A percentile compares a stretch with the other conserved stretches of the same genome.
Conservation (phyloP, 2,888 invertebrate genomes). For the Sphaerophoria taeniata region DNA sequence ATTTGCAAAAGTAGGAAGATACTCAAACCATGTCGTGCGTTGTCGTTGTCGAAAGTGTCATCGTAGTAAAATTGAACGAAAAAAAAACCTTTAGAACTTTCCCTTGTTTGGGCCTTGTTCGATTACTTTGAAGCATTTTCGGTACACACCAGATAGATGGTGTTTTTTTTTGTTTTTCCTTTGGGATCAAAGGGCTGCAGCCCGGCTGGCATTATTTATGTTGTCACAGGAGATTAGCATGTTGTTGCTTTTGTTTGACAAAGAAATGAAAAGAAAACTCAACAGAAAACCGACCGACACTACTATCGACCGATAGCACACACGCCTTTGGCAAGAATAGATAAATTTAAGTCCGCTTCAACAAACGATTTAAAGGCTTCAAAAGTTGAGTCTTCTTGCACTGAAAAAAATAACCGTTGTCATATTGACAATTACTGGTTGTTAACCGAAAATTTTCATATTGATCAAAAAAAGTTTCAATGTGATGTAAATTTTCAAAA, state of each 20-base stretch:
- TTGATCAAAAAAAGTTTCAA: no score
- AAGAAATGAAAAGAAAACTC: conserved; percentile 71
- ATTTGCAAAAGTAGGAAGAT: conserved; percentile 67
- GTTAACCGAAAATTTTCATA: no score
- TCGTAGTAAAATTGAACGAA: conserved; percentile 35
- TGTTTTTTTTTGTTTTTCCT: conserved; percentile 22
- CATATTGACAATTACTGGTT: no score
- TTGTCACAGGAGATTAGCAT: conserved; percentile 74
- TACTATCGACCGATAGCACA: conserved; percentile 31
- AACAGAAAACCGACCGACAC: conserved; percentile 44
- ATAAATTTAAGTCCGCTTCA: conserved; percentile 31
- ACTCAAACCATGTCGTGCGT: conserved; percentile 16
- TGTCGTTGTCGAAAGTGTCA: neutral
- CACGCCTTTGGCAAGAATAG: conserved; percentile 41
- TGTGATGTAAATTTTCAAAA: no score
- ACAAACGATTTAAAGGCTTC: conserved; percentile 68
- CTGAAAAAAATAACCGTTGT: no score
- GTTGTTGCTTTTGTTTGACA: conserved; percentile 63
- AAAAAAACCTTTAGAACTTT: conserved; percentile 41
- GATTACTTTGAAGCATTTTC: conserved; percentile 27
- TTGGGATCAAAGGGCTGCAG: conserved; percentile 72
- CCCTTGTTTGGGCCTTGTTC: conserved; percentile 26
- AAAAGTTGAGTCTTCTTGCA: conserved; percentile 42
- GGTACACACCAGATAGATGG: neutral
- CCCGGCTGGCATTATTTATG: conserved; percentile 73